Evolutionary conservation across 2,888 invertebrate genomes (phyloP).

Genomic region (Eulithis prunata): DNA sequence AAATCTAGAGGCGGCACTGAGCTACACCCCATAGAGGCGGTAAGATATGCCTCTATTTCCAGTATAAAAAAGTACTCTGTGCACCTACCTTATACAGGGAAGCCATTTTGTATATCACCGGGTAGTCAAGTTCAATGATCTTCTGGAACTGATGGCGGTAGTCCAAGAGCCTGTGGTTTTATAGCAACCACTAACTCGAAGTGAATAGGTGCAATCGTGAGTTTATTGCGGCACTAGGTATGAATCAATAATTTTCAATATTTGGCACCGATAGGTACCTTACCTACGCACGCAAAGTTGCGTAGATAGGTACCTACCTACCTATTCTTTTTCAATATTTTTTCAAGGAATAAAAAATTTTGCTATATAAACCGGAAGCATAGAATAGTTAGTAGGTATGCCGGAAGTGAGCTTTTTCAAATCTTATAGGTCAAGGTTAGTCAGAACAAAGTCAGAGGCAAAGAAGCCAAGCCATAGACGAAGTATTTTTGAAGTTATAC

Average conservation of each 20-base stretch:
- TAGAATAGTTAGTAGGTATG: neutral
- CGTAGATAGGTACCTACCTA: slow-evolving; percentile 52
- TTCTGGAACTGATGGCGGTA: slow-evolving; percentile 64
- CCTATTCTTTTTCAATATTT: no score
- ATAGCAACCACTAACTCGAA: slow-evolving; percentile 70
- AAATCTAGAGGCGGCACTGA: no score
- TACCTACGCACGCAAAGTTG: slow-evolving; percentile 62
- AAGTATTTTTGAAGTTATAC: no score
- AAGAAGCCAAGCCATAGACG: no score
- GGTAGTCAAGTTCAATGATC: slow-evolving; percentile 55
- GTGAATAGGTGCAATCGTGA: slow-evolving; percentile 73
- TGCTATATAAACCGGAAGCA: no score
- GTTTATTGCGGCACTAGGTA: slow-evolving; percentile 69
- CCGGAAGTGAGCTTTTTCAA: neutral
- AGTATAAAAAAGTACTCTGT: no score
- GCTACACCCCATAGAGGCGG: no score
- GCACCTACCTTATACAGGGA: slow-evolving; percentile 76
- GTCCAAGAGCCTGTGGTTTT: slow-evolving; percentile 68
- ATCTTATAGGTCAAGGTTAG: no score
- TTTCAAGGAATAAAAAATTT: no score
- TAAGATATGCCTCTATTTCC: no score
- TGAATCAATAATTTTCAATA: slow-evolving; percentile 82
- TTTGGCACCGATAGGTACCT: slow-evolving; percentile 49
- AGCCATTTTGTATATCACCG: slow-evolving; percentile 60
- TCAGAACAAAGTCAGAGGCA: no score